Evolutionary conservation across 2,888 invertebrate species (phyloP), one percentile per base, ranked within the genome.

Genomic region (Synergus laeviventris): DNA sequence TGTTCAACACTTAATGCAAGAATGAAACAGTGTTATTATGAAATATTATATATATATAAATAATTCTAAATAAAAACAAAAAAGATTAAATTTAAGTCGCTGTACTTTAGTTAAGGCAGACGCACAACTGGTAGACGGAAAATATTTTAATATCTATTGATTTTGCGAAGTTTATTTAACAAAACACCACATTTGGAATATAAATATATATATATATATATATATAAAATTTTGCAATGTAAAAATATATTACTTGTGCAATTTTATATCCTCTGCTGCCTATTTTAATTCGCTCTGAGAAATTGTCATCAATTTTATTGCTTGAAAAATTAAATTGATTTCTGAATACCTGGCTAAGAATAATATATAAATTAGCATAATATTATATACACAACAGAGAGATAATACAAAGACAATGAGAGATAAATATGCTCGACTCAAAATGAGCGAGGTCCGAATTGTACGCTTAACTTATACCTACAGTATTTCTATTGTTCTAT

Each of bases 401-500:
- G 49, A n/a, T 54, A 54, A n/a, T n/a, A 54, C 49, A 54, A 54
- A 54, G n/a, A 54, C 49, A 54, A 54, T n/a, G 49, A 54, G 49
- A 54, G 49, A 54, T 54, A n/a, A 54, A 54, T n/a, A 7, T 54
- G 3, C 49, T 54, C n/a, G n/a, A 9, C 49, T 54, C 49, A n/a
- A 73, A 49, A 73, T 54, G 81, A 86, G 84, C 82, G 80, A 80
- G 78, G 84, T 86, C 83, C 84, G 84, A 86, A 85, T 82, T 78
- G 85, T 87, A 86, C 87, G 86, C 86, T 87, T 87, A 87, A 84
- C 74, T 79, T 82, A 84, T 84, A 86, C 81, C 83, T 80, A 86
- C 82, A 84, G 82, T 86, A 86, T 86, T 86, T 86, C 83, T 83
- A 85, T 83, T 85, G 78, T 82, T 81, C 79, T 82, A 79, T 79